A percentile compares a stretch with the other conserved stretches of the same genome.
These are phyloP conservation scores for Chaenocephalus aceratus DNA, from an alignment of 2,113 vertebrate genomes.

Conservation along the genomic window DNA sequence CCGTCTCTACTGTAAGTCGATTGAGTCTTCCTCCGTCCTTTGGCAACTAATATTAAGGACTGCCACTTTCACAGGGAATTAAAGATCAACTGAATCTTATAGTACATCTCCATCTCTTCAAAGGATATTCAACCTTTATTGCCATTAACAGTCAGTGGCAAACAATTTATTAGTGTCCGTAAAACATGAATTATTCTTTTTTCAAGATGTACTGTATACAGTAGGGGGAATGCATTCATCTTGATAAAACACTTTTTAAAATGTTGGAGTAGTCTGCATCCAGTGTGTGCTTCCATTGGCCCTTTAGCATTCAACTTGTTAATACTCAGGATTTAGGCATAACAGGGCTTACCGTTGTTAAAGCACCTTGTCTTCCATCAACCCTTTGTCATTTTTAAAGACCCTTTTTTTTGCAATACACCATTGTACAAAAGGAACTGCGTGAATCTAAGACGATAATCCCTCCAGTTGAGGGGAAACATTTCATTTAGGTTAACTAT, in stretches of 20 bases:
- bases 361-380: not conserved
- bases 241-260: not conserved
- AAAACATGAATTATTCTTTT: not conserved
- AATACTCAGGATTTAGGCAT: not conserved
- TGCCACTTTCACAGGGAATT: slow-evolving; percentile 49
- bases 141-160: not conserved
- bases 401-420: too few relatives aligned
- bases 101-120: slow-evolving; percentile 4
- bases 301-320: not conserved
- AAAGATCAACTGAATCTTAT: slow-evolving; percentile 29
- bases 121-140: not conserved
- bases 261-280: not conserved
- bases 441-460: slow-evolving; percentile 11
- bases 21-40: slow-evolving; percentile 45
- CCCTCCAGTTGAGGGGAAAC: slow-evolving; percentile 35
- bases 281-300: not conserved
- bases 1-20: slow-evolving; percentile 39
- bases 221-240: not conserved
- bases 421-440: not conserved
- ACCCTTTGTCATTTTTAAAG: not conserved
- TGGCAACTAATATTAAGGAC: slow-evolving; percentile 40
- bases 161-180: not conserved
- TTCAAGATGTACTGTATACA: not conserved
- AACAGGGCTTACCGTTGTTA: not conserved
- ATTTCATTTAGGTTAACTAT: slow-evolving; percentile 51